Evolutionary conservation across 2,888 invertebrate species (phyloP).

Genomic region (Cephus runcator): DNA sequence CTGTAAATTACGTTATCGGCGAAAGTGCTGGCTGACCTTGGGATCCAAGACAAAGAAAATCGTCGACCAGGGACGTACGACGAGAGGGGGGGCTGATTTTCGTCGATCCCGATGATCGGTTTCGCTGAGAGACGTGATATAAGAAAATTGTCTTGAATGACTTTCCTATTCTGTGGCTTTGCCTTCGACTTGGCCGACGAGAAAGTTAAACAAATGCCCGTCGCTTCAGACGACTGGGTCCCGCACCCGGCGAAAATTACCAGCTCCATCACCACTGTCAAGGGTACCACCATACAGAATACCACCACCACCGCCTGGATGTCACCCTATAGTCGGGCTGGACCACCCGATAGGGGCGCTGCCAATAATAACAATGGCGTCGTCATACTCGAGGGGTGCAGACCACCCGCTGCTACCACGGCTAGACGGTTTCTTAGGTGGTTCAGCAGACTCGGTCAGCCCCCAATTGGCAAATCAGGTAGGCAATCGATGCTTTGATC

Average conservation of each 20-base stretch:
- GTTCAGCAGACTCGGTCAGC: slow-evolving; percentile 69
- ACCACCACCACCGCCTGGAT: slow-evolving; percentile 52
- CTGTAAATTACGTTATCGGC: too few relatives aligned
- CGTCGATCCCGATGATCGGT: too few relatives aligned
- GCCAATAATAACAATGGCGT: slow-evolving; percentile 52
- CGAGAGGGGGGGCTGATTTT: too few relatives aligned
- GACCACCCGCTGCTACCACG: slow-evolving; percentile 61
- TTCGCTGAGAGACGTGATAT: slow-evolving; percentile 21
- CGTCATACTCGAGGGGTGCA: slow-evolving; percentile 55
- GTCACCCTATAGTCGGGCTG: slow-evolving; percentile 52
- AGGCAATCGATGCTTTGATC: slow-evolving; percentile 22
- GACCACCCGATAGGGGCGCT: slow-evolving; percentile 33
- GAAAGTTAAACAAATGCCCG: slow-evolving; percentile 54
- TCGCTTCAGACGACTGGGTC: slow-evolving; percentile 55
- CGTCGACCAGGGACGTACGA: too few relatives aligned
- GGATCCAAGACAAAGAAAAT: too few relatives aligned
- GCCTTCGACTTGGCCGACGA: slow-evolving; percentile 58
- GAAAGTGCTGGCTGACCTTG: too few relatives aligned
- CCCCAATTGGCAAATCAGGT: slow-evolving; percentile 68
- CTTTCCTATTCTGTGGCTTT: slow-evolving; percentile 59
- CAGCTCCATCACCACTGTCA: slow-evolving; percentile 53
- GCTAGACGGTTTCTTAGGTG: slow-evolving; percentile 69
- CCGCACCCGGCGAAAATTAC: slow-evolving; percentile 55
- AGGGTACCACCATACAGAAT: slow-evolving; percentile 51
- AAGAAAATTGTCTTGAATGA: slow-evolving; percentile 46